phyloP scores from a whole-genome alignment of 2,797 vertebrate species.

The Craterocephalus amniculus region DNA sequence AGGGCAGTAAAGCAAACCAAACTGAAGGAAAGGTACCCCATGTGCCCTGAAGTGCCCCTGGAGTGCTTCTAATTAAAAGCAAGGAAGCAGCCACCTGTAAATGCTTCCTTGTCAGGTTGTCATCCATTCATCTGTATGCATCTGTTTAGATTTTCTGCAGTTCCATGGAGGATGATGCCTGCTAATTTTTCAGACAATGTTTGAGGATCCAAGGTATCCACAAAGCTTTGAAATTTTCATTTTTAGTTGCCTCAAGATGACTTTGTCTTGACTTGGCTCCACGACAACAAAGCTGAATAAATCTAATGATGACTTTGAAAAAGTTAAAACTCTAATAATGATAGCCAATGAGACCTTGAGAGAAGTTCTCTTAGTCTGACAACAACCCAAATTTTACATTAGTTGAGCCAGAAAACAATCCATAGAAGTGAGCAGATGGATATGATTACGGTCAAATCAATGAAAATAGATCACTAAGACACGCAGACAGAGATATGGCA shows the following conservation, averaged over 20 bases:
- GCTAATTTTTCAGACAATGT: background rate
- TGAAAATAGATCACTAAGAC: slow-evolving; percentile 18
- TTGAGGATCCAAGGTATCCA: background rate
- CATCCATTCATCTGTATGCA: background rate
- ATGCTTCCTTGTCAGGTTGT: background rate
- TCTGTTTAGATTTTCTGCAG: background rate
- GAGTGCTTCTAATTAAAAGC: background rate
- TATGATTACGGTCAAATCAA: background rate
- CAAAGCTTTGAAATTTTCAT: background rate
- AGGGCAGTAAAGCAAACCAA: no score
- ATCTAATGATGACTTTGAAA: background rate
- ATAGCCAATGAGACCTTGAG: no score
- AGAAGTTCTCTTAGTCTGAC: no score
- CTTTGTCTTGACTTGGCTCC: no score
- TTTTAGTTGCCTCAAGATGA: no score
- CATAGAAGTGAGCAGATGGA: background rate
- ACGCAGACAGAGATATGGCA: slow-evolving; percentile 21
- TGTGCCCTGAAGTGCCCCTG: no score
- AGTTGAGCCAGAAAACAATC: background rate
- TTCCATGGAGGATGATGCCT: background rate
- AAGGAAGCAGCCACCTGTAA: no score
- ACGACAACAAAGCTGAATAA: no score
- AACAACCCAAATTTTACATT: background rate
- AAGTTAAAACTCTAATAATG: background rate
- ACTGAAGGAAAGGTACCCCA: no score